Evolutionary conservation across 2,113 vertebrate genomes (phyloP), one percentile per base, ranked within the genome.

Genomic region (Podiceps cristatus): DNA sequence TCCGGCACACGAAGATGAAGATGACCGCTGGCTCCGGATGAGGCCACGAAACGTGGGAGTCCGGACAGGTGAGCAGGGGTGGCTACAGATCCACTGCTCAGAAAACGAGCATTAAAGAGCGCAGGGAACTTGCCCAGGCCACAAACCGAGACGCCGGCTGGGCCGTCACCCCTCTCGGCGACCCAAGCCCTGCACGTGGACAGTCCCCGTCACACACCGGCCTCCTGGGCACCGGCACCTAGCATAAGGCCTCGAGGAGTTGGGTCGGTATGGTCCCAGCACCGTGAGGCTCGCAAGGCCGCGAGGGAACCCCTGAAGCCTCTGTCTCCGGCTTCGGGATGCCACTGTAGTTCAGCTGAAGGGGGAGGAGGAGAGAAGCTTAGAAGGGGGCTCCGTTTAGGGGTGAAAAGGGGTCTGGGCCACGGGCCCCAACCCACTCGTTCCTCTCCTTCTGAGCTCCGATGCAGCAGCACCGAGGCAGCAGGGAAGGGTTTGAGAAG

Each of bases 1-100:
- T 31, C 72, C 7, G 2, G n/a, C 44, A 6, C 45, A 10, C 18
- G 5, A 28, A 5, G 35, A 9, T 8, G 40, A 49, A 40, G 87
- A 16, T 5, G 23, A 44, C 7, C 13, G 2, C 31, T 2, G 2
- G 9, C 35, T 74, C 80, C 40, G 60, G 25, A 47, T 3, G 2
- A 50, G 42, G 77, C 49, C 71, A 60, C 1, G 7, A 17, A 47
- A 74, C 0, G 5, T 2, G 33, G 52, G 29, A 29, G 50, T 6
- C 25, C 0, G 0, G 27, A 10, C 1, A 4, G 33, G 71, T 0
- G 10, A 74, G 37, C 2, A 20, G 31, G 18, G 60, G 25, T 18
- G 60, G 68, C 31, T 3, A 2, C 31, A 37, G 52, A 20, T 3
- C 68, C 55, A 20, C 37, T 1, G 6, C 49, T 40, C 13, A 3